Conservation (phyloP, 2,797 vertebrate species). For the Galago senegalensis region DNA sequence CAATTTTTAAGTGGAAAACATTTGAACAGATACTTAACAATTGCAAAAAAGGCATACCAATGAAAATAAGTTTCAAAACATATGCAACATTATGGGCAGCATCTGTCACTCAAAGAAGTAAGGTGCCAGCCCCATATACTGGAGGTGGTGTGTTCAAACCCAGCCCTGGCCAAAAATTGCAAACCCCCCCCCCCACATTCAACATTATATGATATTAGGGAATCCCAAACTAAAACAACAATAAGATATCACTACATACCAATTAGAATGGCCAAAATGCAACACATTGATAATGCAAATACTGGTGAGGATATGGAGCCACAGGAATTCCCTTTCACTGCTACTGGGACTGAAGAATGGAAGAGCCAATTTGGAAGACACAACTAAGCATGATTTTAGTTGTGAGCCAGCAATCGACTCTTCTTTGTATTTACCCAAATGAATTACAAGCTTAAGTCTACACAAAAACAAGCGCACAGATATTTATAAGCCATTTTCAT, state of each 20-base stretch:
- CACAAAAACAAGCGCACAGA: not conserved
- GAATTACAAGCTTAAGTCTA: not conserved
- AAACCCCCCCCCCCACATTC: not conserved
- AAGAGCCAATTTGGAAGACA: not conserved
- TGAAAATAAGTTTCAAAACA: not conserved
- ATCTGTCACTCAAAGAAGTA: too few species aligned
- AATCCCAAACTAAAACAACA: not conserved
- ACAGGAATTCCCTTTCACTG: not conserved
- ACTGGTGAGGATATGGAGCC: not conserved
- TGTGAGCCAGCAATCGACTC: not conserved
- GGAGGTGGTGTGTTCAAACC: too few species aligned
- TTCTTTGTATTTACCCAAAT: not conserved
- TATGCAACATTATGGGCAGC: not conserved
- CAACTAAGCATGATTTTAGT: not conserved
- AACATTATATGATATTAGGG: not conserved
- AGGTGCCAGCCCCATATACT: too few species aligned
- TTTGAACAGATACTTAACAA: not conserved
- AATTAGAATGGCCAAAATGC: not conserved
- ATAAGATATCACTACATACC: not conserved
- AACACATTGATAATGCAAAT: not conserved
- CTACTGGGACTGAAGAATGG: not conserved
- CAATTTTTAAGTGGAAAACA: not conserved
- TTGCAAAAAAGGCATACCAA: not conserved
- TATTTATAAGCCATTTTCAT: not conserved
- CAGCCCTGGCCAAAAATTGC: too few species aligned